Conservation (phyloP, 2,113 vertebrate genomes). For the Clarias batrachus region DNA sequence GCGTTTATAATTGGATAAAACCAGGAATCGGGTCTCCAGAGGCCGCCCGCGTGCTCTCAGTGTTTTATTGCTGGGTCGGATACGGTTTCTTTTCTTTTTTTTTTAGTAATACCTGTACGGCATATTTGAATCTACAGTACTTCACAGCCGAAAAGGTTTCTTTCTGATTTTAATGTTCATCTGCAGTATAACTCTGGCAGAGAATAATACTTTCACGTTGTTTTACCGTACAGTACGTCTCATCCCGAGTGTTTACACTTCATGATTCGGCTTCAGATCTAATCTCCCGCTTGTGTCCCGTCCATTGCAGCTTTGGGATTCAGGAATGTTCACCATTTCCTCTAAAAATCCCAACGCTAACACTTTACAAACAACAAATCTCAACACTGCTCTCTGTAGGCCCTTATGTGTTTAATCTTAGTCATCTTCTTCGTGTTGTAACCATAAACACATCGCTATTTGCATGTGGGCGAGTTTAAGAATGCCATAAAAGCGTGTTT, state of each 20-base stretch:
- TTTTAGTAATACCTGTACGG: too few species aligned
- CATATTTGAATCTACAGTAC: too few species aligned
- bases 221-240: not conserved
- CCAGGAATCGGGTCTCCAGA: not conserved
- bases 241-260: not conserved
- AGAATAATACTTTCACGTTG: not conserved
- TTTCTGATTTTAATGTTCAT: not conserved
- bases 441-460: not conserved
- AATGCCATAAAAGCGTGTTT: not conserved
- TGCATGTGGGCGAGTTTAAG: not conserved
- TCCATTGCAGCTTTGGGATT: conserved; percentile 65
- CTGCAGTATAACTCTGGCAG: not conserved
- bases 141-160: not conserved
- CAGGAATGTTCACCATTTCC: conserved; percentile 86
- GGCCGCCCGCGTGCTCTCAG: not conserved
- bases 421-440: not conserved
- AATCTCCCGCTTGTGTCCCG: conserved; percentile 48
- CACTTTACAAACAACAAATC: conserved; percentile 22
- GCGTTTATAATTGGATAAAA: not conserved
- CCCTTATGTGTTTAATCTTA: not conserved
- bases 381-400: conserved; percentile 21
- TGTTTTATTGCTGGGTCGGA: too few species aligned
- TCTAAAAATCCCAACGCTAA: conserved; percentile 62
- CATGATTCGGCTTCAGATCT: not conserved
- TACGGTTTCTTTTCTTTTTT: not conserved